Evolutionary conservation across 2,888 invertebrate species (phyloP), one percentile per base, ranked within the genome.

Genomic region (Cheilosia pagana): DNA sequence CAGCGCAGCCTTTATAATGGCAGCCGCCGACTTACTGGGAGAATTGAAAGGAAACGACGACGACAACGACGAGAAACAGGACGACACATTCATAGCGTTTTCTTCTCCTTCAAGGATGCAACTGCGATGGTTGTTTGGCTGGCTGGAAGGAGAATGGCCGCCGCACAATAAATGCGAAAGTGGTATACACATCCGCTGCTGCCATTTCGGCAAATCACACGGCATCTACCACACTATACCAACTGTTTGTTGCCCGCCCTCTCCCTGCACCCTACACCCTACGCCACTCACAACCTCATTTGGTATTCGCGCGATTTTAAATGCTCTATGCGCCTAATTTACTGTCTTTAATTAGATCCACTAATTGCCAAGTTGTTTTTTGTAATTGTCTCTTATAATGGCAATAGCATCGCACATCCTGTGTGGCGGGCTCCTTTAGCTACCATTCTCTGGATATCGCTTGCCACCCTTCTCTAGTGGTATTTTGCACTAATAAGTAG

Each of bases 271-370:
- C 5, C 50, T n/a, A n/a, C n/a, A n/a, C 8, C 31, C 35, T 8
- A 21, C 55, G n/a, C 28, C 5, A 43, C 10, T 16, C 31, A 53
- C 16, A 16, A 50, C 31, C 67, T 63, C 63, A 75, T 79, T 75
- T 79, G 70, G 81, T 68, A 81, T 81, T 81, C 68, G 86, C 72
- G 76, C 81, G 72, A 86, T 81, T 86, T 81, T 81, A 81, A 86
- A 81, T 87, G 86, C 79, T 85, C 71, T 67, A 70, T 87, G 87
- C 86, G 85, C 87, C 88, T 88, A 88, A 88, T 87, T 88, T 87
- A 87, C 87, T 88, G 88, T 87, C 87, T 88, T 88, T 88, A 88
- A 88, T 88, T 88, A 88, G 88, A 88, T 88, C 86, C 87, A 87
- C 88, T 88, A 88, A 88, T 88, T 88, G 88, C 88, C 87, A 87